These are phyloP conservation scores for Parapsyche elsis DNA, from an alignment of 1,140 invertebrate genomes.

Conservation along the genomic window DNA sequence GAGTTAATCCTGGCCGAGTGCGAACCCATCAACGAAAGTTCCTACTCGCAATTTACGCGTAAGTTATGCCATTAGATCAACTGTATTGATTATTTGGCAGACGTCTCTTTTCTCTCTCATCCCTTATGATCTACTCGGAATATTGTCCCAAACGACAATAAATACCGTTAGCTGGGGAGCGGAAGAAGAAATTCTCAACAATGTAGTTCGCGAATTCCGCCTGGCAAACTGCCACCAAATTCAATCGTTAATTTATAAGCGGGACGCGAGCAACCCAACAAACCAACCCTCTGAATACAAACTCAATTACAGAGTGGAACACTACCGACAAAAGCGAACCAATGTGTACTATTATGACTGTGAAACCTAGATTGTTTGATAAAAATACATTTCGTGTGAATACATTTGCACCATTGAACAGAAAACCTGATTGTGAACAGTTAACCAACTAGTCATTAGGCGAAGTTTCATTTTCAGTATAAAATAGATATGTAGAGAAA, in stretches of 20 bases:
- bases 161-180: not conserved
- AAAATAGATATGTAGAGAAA: too few relatives aligned
- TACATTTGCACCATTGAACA: not conserved
- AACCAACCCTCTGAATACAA: too few relatives aligned
- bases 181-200: conserved; percentile 5
- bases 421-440: too few relatives aligned
- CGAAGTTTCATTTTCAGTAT: too few relatives aligned
- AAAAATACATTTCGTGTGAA: not conserved
- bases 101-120: too few relatives aligned
- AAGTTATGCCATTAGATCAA: conserved; percentile 66
- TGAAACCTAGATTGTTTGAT: not conserved
- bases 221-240: conserved; percentile 8
- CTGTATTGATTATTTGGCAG: too few relatives aligned
- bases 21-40: conserved; percentile 99
- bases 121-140: too few relatives aligned
- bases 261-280: not conserved
- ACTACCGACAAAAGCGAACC: too few relatives aligned
- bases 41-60: conserved; percentile 99
- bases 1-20: conserved; percentile 95
- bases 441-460: too few relatives aligned
- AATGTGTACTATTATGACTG: not conserved
- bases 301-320: too few relatives aligned
- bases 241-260: conserved; percentile 13
- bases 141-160: too few relatives aligned
- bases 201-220: not conserved